These are phyloP conservation scores for Alaudala cheleensis DNA, from an alignment of 2,113 vertebrate genomes.

Conservation along the genomic window DNA sequence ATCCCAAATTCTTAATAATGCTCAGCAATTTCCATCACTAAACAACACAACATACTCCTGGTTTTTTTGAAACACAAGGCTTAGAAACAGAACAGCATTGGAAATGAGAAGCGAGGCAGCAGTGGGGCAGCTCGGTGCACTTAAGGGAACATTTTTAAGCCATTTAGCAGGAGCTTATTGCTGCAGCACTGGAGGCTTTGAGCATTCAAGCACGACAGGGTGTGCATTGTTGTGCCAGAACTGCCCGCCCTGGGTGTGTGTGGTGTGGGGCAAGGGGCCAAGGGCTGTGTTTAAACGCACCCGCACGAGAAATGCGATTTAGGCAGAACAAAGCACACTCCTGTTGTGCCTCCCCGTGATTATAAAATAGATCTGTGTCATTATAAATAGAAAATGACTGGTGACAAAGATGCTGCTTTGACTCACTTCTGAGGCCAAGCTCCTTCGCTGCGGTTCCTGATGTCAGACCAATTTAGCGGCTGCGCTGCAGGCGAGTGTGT, in stretches of 20 bases:
- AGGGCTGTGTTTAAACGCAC: background rate
- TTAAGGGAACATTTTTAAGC: slow-evolving; percentile 11
- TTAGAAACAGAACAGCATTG: background rate
- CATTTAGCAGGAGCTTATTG: slow-evolving; percentile 23
- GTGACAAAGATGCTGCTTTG: slow-evolving; percentile 49
- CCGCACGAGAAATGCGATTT: slow-evolving; percentile 34
- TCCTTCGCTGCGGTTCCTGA: slow-evolving; percentile 7
- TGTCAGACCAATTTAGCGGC: slow-evolving; percentile 33
- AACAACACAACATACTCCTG: background rate
- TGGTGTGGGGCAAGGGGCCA: slow-evolving; percentile 32
- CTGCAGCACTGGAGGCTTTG: background rate
- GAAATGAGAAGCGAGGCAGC: background rate
- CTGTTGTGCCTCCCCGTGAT: slow-evolving; percentile 48
- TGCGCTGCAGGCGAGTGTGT: background rate
- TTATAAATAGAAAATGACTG: slow-evolving; percentile 63
- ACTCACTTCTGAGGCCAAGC: slow-evolving; percentile 11
- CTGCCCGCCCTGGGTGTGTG: background rate
- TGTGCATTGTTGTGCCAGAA: slow-evolving; percentile 33
- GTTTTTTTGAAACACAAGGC: background rate
- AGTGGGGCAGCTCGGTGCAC: background rate
- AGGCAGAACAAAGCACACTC: slow-evolving; percentile 52
- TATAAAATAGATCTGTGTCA: slow-evolving; percentile 47
- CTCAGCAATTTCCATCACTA: background rate
- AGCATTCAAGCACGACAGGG: slow-evolving; percentile 39
- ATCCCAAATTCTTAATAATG: background rate